Percentiles rank a stretch among this genome's conserved stretches.
Evolutionary conservation across 2,113 vertebrate genomes (phyloP).

Genomic region (Ovis aries): ARS-UI_Ramb_v3.0 NC_056059.1:46039001-46039500

Average conservation of each 20-base stretch:
- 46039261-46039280: fast-evolving
- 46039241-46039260: not conserved
- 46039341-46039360: not conserved
- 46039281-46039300: not conserved
- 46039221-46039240: too few species aligned
- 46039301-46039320: not conserved
- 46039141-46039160: not conserved
- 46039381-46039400: not conserved
- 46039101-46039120: not conserved
- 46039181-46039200: not conserved
- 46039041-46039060: too few species aligned
- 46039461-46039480: not conserved
- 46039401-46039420: not conserved
- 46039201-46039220: not conserved
- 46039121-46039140: not conserved
- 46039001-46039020: not conserved
- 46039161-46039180: too few species aligned
- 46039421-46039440: not conserved
- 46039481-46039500: not conserved
- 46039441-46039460: not conserved
- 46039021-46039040: not conserved
- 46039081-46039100: not conserved
- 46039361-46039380: not conserved
- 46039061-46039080: not conserved
- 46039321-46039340: not conserved